These are phyloP conservation scores for Drosophila villosipedis DNA, from an alignment of 2,888 invertebrate species.

Conservation along the genomic window DNA sequence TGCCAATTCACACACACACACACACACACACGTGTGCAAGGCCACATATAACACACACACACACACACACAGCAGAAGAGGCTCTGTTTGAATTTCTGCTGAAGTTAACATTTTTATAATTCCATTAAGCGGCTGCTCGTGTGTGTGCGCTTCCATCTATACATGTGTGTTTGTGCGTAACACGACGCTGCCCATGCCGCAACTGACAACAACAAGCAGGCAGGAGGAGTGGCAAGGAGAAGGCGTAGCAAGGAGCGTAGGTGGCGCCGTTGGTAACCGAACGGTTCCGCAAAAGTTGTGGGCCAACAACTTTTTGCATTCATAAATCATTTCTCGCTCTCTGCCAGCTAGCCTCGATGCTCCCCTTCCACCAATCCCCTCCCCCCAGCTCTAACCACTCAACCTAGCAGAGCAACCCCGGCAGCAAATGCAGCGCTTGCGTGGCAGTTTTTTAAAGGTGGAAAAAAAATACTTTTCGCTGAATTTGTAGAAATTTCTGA, in stretches of 20 bases:
- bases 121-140: conserved; percentile 72
- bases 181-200: conserved; percentile 65
- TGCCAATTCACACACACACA: conserved; percentile 46
- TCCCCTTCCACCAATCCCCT: not conserved
- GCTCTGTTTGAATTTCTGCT: conserved; percentile 79
- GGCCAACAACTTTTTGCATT: conserved; percentile 74
- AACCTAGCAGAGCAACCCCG: not conserved
- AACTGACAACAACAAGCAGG: conserved; percentile 56
- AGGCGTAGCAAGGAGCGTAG: conserved; percentile 11
- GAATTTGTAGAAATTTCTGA: conserved; percentile 75
- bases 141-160: conserved; percentile 39
- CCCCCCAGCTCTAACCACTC: not conserved
- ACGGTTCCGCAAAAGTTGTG: conserved; percentile 70
- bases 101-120: conserved; percentile 81
- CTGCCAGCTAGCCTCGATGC: conserved; percentile 1
- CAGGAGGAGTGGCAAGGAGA: conserved; percentile 8
- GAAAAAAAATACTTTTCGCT: conserved; percentile 78
- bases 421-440: conserved; percentile 8
- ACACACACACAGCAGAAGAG: conserved; percentile 24
- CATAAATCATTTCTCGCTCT: conserved; percentile 77
- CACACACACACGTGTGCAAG: conserved; percentile 4
- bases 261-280: conserved; percentile 45
- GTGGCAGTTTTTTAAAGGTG: conserved; percentile 71
- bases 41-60: not conserved
- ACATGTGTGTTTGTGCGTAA: conserved; percentile 48